Percentiles rank a stretch among this genome's conserved stretches.
Conservation (phyloP, 2,113 vertebrate genomes). For the Nycticryphes semicollaris region DNA sequence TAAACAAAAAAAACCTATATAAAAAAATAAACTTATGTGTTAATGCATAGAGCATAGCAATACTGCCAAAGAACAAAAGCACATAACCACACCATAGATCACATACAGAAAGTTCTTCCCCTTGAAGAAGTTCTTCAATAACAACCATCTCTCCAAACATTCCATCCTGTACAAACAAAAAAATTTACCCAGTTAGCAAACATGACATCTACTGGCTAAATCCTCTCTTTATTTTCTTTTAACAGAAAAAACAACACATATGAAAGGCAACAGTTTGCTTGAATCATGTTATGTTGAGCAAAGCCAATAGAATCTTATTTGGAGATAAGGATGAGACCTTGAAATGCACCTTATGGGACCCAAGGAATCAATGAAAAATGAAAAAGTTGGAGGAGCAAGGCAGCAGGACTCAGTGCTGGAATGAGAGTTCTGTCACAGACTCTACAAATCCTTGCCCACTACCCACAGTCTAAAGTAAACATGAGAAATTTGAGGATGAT, state of each 20-base stretch:
- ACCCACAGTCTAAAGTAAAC: not conserved
- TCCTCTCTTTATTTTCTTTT: not conserved
- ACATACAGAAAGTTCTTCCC: conserved; percentile 90
- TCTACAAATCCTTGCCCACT: not conserved
- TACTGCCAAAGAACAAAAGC: not conserved
- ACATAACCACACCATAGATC: not conserved
- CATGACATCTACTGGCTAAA: not conserved
- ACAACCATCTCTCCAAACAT: conserved; percentile 86
- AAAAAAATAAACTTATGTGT: not conserved
- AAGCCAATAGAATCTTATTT: not conserved
- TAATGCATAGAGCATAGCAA: not conserved
- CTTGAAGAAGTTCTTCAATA: conserved; percentile 88
- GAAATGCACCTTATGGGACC: not conserved
- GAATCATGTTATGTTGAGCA: not conserved
- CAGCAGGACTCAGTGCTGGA: not conserved
- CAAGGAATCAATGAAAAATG: not conserved
- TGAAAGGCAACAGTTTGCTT: not conserved
- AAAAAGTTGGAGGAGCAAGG: not conserved
- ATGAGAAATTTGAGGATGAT: not conserved
- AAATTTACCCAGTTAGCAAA: not conserved
- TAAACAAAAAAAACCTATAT: not conserved
- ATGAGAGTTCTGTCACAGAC: not conserved
- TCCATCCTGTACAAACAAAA: conserved; percentile 72
- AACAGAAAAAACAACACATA: not conserved
- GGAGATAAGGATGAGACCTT: not conserved